Percentiles rank a stretch among this genome's conserved stretches.
Evolutionary conservation across 2,888 invertebrate genomes (phyloP).

Genomic region (Leucophora obtusa): DNA sequence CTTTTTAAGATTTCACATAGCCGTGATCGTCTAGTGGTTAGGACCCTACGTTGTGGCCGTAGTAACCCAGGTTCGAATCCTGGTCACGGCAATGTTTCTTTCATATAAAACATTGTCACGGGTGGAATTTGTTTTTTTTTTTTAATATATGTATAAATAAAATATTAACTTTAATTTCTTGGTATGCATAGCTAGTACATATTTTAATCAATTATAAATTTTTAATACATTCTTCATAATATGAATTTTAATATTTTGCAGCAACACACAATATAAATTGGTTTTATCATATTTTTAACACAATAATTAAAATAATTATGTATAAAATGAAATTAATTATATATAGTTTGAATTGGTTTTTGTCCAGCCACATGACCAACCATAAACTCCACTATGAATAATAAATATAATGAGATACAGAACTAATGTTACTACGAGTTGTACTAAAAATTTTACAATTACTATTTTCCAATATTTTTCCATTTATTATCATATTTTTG

Average conservation of each 20-base stretch:
- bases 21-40: slow-evolving; percentile 79
- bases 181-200: too few relatives aligned
- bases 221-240: too few relatives aligned
- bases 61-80: slow-evolving; percentile 79
- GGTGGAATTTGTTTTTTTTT: slow-evolving; percentile 12
- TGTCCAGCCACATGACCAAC: background rate
- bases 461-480: slow-evolving; percentile 26
- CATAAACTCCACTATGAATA: slow-evolving; percentile 3
- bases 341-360: slow-evolving; percentile 18
- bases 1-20: slow-evolving; percentile 64
- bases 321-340: slow-evolving; percentile 10
- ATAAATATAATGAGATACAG: slow-evolving; percentile 30
- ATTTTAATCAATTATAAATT: too few relatives aligned
- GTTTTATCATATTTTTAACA: background rate
- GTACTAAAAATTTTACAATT: slow-evolving; percentile 3
- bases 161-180: too few relatives aligned
- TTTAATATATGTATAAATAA: background rate
- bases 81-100: slow-evolving; percentile 73
- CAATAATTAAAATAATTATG: background rate
- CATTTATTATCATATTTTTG: slow-evolving; percentile 5
- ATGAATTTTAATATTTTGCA: too few relatives aligned
- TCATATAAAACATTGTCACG: slow-evolving; percentile 36
- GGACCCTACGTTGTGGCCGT: slow-evolving; percentile 79
- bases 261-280: background rate
- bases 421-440: background rate